These are phyloP conservation scores for Ranitomeya variabilis DNA, from an alignment of 2,113 vertebrate species.

Conservation along the genomic window DNA sequence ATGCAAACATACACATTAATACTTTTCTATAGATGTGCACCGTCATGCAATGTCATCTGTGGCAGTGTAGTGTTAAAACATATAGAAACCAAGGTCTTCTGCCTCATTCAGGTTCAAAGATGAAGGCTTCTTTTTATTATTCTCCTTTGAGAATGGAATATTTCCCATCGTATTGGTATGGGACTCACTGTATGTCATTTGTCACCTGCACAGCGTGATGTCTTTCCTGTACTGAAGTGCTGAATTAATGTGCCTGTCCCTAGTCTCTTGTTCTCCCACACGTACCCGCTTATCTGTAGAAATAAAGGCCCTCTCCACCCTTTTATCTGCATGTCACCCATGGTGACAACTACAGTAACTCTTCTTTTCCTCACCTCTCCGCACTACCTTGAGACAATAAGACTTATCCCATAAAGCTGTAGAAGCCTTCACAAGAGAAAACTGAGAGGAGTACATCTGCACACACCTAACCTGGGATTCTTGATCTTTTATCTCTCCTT, in stretches of 20 bases:
- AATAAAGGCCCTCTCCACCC: neutral
- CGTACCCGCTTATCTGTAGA: conserved; percentile 4
- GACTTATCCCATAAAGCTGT: neutral
- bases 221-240: conserved; percentile 47
- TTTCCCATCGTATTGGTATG: neutral
- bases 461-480: conserved; percentile 54
- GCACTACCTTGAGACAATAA: neutral
- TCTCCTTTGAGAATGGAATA: neutral
- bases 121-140: neutral
- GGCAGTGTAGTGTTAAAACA: neutral
- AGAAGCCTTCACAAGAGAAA: conserved; percentile 19
- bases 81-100: neutral
- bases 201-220: conserved; percentile 39
- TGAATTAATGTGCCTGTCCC: conserved; percentile 35
- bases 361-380: neutral
- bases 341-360: neutral
- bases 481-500: conserved; percentile 58
- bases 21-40: neutral
- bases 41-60: neutral
- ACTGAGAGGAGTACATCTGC: neutral
- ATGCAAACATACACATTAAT: neutral
- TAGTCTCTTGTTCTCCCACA: conserved; percentile 10
- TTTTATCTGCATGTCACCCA: conserved; percentile 23
- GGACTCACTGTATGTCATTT: conserved; percentile 25
- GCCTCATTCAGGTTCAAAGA: neutral